Conservation (phyloP, 2,797 vertebrate species). For the Numenius phaeopus region DNA sequence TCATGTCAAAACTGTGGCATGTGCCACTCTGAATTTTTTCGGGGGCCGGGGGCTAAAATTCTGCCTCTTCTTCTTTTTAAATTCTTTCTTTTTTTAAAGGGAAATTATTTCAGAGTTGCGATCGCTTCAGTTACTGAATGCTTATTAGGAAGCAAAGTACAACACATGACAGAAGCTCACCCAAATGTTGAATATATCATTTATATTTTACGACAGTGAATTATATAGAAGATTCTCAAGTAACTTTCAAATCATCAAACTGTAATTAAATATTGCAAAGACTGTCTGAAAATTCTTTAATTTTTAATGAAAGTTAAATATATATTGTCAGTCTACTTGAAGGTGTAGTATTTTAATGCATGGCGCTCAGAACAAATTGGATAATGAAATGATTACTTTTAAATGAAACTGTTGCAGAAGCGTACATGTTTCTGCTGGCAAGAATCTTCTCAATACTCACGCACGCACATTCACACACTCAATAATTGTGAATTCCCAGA, state of each 20-base stretch:
- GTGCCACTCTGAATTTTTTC: background rate
- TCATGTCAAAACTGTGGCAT: background rate
- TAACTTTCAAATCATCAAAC: constrained; percentile 71
- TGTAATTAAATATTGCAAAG: constrained; percentile 77
- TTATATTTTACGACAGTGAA: constrained; percentile 72
- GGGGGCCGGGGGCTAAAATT: background rate
- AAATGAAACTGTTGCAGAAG: constrained; percentile 69
- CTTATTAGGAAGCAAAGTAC: constrained; percentile 45
- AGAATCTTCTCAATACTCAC: constrained; percentile 4
- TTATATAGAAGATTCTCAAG: constrained; percentile 68
- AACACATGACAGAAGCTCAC: constrained; percentile 52
- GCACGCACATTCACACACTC: background rate
- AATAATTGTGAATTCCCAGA: constrained; percentile 56
- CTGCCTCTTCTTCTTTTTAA: background rate
- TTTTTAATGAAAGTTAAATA: constrained; percentile 75
- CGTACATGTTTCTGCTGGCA: constrained; percentile 52
- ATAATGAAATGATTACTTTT: constrained; percentile 71
- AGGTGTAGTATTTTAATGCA: constrained; percentile 69
- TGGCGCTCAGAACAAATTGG: constrained; percentile 67
- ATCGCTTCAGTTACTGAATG: background rate
- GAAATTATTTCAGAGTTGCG: constrained; percentile 34
- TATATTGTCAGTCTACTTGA: constrained; percentile 65
- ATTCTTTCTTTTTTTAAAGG: constrained; percentile 40
- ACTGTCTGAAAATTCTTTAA: constrained; percentile 71
- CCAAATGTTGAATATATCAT: constrained; percentile 63